These are phyloP conservation scores for Anhinga rufa DNA, from an alignment of 2,113 vertebrate genomes.

Conservation along the genomic window DNA sequence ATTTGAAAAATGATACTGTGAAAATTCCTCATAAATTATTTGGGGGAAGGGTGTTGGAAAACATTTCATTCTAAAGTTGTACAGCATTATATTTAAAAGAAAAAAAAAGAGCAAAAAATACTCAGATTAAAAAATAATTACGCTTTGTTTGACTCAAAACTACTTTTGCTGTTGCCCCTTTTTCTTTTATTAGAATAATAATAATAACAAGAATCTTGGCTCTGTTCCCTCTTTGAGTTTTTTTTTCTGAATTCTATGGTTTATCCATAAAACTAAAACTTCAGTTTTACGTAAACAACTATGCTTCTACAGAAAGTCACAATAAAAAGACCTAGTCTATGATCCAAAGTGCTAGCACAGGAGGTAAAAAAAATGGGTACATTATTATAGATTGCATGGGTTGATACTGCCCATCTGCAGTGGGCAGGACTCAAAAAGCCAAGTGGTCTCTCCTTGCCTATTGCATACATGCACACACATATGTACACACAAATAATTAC, in stretches of 20 bases:
- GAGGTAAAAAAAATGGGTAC: fast-evolving
- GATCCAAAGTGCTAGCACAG: not conserved
- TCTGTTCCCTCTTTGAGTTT: not conserved
- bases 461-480: not conserved
- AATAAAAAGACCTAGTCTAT: not conserved
- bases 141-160: not conserved
- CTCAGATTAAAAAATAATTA: not conserved
- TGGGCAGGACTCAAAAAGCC: not conserved
- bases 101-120: not conserved
- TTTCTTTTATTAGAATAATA: not conserved
- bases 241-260: not conserved
- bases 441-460: not conserved
- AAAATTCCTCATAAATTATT: conserved; percentile 6
- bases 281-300: not conserved
- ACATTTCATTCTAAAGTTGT: not conserved
- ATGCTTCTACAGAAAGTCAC: not conserved
- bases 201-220: not conserved
- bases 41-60: not conserved
- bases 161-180: not conserved
- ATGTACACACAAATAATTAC: not conserved
- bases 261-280: not conserved
- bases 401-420: not conserved
- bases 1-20: not conserved
- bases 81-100: not conserved
- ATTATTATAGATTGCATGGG: not conserved